Evolutionary conservation across 2,797 vertebrate genomes (phyloP).

Genomic region (Chaenodraco wilsoni): DNA sequence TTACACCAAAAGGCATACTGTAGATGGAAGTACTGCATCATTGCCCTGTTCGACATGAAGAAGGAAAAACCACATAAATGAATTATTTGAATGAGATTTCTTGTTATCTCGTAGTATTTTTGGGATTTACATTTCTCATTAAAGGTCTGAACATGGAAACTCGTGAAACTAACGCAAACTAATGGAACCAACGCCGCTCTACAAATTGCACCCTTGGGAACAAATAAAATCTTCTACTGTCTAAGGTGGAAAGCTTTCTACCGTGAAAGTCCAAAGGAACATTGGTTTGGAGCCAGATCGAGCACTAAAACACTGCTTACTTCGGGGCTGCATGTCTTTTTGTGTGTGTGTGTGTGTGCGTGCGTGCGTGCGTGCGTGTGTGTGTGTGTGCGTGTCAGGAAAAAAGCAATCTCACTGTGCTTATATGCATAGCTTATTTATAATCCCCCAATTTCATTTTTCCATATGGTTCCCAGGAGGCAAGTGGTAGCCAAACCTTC

Average conservation of each 20-base stretch:
- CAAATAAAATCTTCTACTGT: no score
- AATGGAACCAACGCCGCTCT: not conserved
- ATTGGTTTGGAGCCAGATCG: constrained; percentile 25
- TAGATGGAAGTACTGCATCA: not conserved
- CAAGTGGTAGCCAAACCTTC: constrained; percentile 30
- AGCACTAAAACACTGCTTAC: constrained; percentile 35
- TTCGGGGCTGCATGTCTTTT: constrained; percentile 24
- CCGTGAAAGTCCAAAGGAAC: not conserved
- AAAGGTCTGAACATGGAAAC: constrained; percentile 41
- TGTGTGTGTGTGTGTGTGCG: no score
- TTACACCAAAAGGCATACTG: no score
- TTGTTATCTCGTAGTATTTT: constrained; percentile 27
- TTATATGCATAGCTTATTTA: constrained; percentile 50
- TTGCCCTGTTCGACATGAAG: constrained; percentile 40
- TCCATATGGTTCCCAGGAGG: constrained; percentile 26
- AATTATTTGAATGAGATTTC: constrained; percentile 49
- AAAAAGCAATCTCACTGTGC: constrained; percentile 29
- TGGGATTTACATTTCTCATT: constrained; percentile 51
- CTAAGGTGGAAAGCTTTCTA: no score
- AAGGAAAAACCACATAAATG: constrained; percentile 37
- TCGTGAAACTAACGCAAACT: constrained; percentile 20
- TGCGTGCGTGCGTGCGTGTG: no score
- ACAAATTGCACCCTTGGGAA: no score
- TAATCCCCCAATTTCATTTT: constrained; percentile 34
- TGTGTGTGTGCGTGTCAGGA: not conserved